phyloP scores from a whole-genome alignment of 2,888 invertebrate species.

The Lasioglossum marginatum region DNA sequence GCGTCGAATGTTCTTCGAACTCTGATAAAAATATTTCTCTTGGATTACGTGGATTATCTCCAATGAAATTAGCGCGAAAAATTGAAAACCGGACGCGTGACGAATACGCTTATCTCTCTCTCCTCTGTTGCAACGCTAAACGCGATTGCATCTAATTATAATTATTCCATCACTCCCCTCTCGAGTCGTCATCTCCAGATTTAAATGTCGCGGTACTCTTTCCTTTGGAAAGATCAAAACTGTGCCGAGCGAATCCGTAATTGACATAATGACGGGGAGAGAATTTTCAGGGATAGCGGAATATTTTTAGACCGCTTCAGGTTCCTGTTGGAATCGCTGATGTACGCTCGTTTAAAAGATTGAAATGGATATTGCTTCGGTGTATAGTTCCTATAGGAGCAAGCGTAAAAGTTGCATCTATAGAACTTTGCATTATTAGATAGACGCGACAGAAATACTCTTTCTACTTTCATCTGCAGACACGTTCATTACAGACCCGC shows the following conservation, averaged over 20 bases:
- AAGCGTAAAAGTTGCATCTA: constrained; percentile 22
- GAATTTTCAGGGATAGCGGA: background rate
- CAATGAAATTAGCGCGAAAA: background rate
- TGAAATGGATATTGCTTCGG: background rate
- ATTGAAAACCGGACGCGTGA: background rate
- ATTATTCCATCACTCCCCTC: background rate
- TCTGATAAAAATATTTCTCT: background rate
- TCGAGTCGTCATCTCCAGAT: background rate
- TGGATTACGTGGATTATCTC: background rate
- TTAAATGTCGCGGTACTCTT: background rate
- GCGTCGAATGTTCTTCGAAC: background rate
- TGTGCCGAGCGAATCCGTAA: background rate
- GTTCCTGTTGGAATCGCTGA: constrained; percentile 11
- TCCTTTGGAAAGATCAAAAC: background rate
- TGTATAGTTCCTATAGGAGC: constrained; percentile 24
- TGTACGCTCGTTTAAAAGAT: background rate
- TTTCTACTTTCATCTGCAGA: background rate
- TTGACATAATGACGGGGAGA: background rate
- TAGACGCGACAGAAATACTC: constrained; percentile 23
- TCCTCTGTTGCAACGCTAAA: background rate
- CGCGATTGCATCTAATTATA: background rate
- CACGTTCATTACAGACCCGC: background rate
- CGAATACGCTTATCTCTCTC: background rate
- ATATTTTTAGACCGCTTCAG: background rate
- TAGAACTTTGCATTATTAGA: constrained; percentile 64